Conservation (phyloP, 1,140 invertebrate species). For the Drosophila equinoxialis region DNA sequence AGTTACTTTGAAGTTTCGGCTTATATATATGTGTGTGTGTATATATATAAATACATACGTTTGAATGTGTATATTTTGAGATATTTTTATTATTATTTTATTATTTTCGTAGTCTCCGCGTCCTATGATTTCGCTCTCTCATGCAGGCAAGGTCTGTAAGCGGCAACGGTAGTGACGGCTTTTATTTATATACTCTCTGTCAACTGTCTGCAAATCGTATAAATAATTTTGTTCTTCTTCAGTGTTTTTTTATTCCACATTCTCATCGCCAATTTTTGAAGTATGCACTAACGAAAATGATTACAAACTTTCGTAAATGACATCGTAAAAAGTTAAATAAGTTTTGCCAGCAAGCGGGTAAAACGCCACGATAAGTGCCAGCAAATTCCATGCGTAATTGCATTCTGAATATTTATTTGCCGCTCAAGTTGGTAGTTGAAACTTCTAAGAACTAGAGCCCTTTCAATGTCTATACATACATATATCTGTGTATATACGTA, state of each 20-base stretch:
- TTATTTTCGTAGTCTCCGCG: constrained; percentile 1
- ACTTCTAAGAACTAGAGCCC: background rate
- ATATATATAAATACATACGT: background rate
- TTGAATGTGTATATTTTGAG: background rate
- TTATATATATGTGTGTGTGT: background rate
- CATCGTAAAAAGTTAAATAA: constrained; percentile 79
- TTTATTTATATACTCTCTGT: constrained; percentile 60
- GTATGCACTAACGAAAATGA: constrained; percentile 71
- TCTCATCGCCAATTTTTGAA: constrained; percentile 66
- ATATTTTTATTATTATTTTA: constrained; percentile 7
- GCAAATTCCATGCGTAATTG: constrained; percentile 76
- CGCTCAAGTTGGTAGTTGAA: constrained; percentile 22
- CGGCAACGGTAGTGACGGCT: constrained; percentile 1
- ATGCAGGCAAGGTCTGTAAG: background rate
- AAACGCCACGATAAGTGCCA: constrained; percentile 65
- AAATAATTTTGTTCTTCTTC: constrained; percentile 54
- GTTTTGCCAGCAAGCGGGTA: constrained; percentile 48
- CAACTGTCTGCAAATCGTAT: constrained; percentile 67
- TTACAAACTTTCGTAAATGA: constrained; percentile 77
- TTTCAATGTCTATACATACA: background rate
- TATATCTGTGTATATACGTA: background rate
- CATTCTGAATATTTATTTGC: constrained; percentile 73
- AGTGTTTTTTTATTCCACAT: constrained; percentile 36
- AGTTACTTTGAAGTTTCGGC: constrained; percentile 27
- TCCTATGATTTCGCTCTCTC: background rate